Conservation (phyloP, 2,113 vertebrate species). For the Notechis scutatus region DNA sequence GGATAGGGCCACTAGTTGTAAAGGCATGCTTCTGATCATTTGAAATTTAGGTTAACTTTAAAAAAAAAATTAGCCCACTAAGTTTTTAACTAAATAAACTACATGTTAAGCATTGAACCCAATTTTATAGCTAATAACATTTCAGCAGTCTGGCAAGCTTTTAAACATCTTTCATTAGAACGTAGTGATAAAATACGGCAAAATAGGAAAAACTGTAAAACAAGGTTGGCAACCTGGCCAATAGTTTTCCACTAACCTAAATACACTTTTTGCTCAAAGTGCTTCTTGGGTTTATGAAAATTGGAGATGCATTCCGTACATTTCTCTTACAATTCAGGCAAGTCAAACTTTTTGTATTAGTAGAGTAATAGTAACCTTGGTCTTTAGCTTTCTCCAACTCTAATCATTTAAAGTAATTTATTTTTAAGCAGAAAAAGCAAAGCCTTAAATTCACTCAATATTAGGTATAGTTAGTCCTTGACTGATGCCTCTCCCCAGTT, state of each 20-base stretch:
- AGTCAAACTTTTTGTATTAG: background rate
- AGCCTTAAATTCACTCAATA: background rate
- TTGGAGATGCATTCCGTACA: background rate
- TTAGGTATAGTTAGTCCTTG: background rate
- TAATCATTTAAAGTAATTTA: background rate
- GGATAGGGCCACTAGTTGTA: background rate
- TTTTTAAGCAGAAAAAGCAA: background rate
- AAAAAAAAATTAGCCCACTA: too few species aligned
- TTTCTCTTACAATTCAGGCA: background rate
- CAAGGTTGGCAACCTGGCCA: background rate
- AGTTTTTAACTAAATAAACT: background rate
- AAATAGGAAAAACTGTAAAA: background rate
- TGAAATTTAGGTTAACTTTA: background rate
- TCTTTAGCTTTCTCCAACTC: background rate
- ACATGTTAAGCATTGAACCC: background rate
- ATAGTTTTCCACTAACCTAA: background rate
- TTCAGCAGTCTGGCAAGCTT: background rate
- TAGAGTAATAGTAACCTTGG: background rate
- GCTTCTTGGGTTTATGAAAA: background rate
- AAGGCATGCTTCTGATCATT: background rate
- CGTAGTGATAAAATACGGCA: background rate
- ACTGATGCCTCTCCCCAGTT: background rate
- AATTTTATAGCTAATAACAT: background rate
- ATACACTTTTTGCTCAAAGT: background rate
- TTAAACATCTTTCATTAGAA: background rate